Percentiles rank a stretch among this genome's conserved stretches.
phyloP scores from a whole-genome alignment of 2,888 invertebrate genomes.

The Eupithecia pulchellata region DNA sequence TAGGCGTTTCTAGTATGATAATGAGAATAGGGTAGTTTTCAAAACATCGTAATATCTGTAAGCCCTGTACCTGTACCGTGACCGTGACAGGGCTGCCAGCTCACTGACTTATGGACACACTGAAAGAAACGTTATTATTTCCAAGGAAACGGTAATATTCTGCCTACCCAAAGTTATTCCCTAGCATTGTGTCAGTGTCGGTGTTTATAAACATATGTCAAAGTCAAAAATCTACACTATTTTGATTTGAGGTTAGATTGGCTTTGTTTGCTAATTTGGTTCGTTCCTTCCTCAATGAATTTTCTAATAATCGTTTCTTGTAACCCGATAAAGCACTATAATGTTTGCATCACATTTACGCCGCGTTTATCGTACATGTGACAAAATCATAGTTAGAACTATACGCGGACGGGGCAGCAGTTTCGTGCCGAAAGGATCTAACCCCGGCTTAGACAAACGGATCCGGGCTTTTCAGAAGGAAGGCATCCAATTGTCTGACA shows the following conservation, averaged over 20 bases:
- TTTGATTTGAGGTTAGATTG: not conserved
- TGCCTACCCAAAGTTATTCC: too few relatives aligned
- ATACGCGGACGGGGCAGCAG: conserved; percentile 63
- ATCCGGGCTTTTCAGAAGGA: conserved; percentile 65
- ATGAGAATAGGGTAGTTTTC: too few relatives aligned
- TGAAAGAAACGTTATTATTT: too few relatives aligned
- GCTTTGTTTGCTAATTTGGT: not conserved
- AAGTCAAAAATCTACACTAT: too few relatives aligned
- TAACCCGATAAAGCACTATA: conserved; percentile 18
- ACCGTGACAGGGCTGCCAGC: too few relatives aligned
- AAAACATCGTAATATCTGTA: too few relatives aligned
- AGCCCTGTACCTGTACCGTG: too few relatives aligned
- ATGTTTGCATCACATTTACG: conserved; percentile 67
- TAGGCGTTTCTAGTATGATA: too few relatives aligned
- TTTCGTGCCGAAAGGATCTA: conserved; percentile 50
- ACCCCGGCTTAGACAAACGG: conserved; percentile 72
- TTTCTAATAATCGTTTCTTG: not conserved
- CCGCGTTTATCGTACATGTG: conserved; percentile 61
- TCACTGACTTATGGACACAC: too few relatives aligned
- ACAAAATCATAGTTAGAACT: conserved; percentile 65
- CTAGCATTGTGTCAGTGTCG: too few relatives aligned
- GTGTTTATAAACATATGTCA: too few relatives aligned
- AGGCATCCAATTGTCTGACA: conserved; percentile 61
- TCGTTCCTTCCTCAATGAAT: not conserved
- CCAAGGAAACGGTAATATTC: too few relatives aligned